These are phyloP conservation scores for Mola mola DNA, from an alignment of 2,113 vertebrate genomes.

Conservation along the genomic window DNA sequence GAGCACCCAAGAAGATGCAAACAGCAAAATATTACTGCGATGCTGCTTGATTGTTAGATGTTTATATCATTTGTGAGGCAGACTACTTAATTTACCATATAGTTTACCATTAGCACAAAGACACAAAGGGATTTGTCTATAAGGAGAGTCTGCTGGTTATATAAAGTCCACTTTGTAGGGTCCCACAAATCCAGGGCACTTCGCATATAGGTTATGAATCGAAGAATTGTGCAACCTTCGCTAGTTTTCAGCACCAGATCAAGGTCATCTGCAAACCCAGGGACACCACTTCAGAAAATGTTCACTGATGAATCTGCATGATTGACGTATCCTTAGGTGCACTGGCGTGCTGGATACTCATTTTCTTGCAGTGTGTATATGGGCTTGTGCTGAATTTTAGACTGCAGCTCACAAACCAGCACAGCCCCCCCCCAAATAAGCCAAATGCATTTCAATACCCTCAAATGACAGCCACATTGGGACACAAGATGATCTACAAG, in stretches of 20 bases:
- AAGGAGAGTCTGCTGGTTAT: not conserved
- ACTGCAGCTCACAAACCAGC: constrained; percentile 48
- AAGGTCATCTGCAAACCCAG: constrained; percentile 67
- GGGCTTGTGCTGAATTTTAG: constrained; percentile 44
- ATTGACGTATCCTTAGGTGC: constrained; percentile 62
- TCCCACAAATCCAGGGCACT: no score
- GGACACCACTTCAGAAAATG: constrained; percentile 49
- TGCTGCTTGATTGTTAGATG: constrained; percentile 26
- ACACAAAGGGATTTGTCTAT: not conserved
- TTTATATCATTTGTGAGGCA: constrained; percentile 28
- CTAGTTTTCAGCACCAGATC: constrained; percentile 56
- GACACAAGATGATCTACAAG: not conserved
- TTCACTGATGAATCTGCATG: constrained; percentile 66
- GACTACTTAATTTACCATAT: constrained; percentile 16
- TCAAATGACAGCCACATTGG: constrained; percentile 44
- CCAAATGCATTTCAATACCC: constrained; percentile 44
- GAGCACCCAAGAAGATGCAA: no score
- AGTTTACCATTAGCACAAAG: not conserved
- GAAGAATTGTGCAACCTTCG: constrained; percentile 49
- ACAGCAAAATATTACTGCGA: no score
- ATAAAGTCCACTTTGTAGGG: not conserved
- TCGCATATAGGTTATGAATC: no score
- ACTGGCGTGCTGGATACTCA: constrained; percentile 53
- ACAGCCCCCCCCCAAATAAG: constrained; percentile 13
- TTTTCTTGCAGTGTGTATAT: constrained; percentile 33